These are phyloP conservation scores for Rhinolophus ferrumequinum DNA, from an alignment of 2,113 vertebrate species.

Conservation along the genomic window DNA sequence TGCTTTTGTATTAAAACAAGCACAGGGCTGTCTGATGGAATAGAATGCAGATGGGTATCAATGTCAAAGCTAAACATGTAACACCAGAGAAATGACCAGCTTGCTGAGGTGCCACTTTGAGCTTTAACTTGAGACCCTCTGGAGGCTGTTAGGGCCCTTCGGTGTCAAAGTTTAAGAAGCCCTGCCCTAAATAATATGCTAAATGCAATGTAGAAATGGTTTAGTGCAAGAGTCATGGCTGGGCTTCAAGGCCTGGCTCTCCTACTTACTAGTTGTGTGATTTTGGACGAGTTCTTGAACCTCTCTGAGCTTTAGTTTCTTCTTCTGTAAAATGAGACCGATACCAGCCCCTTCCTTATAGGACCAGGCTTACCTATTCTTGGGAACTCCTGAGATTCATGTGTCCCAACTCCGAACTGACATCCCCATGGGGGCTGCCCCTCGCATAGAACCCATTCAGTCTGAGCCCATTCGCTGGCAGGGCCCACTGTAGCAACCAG, in stretches of 20 bases:
- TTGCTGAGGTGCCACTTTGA: neutral
- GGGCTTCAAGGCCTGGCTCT: neutral
- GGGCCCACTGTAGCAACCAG: neutral
- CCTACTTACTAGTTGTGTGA: neutral
- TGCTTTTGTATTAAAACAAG: slow-evolving; percentile 32
- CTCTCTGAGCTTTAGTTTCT: slow-evolving; percentile 14
- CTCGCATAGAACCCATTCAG: neutral
- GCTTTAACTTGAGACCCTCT: neutral
- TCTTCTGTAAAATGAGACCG: slow-evolving; percentile 1
- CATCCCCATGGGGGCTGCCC: neutral
- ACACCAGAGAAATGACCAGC: neutral
- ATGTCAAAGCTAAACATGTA: neutral
- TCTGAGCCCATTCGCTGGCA: neutral
- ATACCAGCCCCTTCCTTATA: neutral
- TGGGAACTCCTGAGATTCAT: neutral
- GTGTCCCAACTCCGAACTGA: neutral
- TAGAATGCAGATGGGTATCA: neutral
- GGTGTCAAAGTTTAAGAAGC: neutral
- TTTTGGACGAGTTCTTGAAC: neutral
- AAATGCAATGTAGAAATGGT: neutral
- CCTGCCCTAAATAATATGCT: neutral
- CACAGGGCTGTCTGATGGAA: neutral
- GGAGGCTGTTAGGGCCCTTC: neutral
- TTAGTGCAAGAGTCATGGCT: neutral
- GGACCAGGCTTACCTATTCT: neutral